phyloP scores from a whole-genome alignment of 2,113 vertebrate genomes.

The Pelmatolapia mariae region DNA sequence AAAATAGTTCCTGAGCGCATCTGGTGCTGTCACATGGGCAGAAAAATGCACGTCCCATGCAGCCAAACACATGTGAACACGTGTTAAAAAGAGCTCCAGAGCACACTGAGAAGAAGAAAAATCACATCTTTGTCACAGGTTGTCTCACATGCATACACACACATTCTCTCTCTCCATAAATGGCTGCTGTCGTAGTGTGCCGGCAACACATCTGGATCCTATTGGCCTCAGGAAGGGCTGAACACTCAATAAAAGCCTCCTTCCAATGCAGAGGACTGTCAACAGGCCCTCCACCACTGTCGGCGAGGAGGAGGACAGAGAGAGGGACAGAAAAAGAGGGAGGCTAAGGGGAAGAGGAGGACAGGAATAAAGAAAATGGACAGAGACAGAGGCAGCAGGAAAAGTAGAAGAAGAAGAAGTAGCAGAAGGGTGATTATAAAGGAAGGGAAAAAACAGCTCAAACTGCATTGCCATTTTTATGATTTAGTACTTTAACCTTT shows the following conservation, averaged over 20 bases:
- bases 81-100: not conserved
- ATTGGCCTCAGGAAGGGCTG: constrained; percentile 53
- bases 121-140: not conserved
- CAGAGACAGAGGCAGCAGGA: not conserved
- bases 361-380: not conserved
- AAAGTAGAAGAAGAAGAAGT: not conserved
- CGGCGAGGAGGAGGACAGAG: not conserved
- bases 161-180: constrained; percentile 14
- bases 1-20: not conserved
- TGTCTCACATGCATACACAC: not conserved
- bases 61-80: not conserved
- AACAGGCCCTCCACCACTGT: not conserved
- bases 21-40: not conserved
- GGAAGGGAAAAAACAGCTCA: not conserved
- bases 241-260: constrained; percentile 45
- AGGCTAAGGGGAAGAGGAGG: not conserved
- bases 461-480: not conserved
- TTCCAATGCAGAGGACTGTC: constrained; percentile 27
- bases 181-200: constrained; percentile 33
- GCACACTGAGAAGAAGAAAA: not conserved
- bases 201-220: constrained; percentile 56
- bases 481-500: not conserved
- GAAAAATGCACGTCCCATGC: not conserved
- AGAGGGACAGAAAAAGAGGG: not conserved
- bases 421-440: not conserved